Conservation (phyloP, 2,113 vertebrate species). For the Corythaixoides concolor region DNA sequence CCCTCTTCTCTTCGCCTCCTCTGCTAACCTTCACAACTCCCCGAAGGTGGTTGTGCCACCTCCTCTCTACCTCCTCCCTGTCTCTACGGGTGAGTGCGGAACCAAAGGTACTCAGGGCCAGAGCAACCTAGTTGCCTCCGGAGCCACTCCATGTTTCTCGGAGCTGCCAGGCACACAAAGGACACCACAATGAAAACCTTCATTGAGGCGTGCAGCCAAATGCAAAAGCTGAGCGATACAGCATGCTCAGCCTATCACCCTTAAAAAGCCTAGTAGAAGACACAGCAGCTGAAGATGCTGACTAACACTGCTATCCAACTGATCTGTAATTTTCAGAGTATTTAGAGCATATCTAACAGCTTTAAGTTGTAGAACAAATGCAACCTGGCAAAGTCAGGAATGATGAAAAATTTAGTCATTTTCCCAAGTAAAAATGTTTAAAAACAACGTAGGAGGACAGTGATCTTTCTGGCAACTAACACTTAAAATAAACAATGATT, state of each 20-base stretch:
- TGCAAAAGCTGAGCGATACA: not conserved
- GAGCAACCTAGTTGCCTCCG: not conserved
- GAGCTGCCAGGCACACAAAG: not conserved
- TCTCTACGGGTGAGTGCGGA: accelerated
- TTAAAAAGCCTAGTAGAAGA: not conserved
- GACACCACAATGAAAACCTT: not conserved
- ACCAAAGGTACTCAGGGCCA: accelerated
- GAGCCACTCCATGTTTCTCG: not conserved
- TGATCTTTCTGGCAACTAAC: not conserved
- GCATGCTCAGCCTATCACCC: not conserved
- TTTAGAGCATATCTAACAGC: constrained; percentile 34
- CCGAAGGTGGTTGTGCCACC: not conserved
- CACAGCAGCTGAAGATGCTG: not conserved
- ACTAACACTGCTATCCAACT: not conserved
- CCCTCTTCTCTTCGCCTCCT: not conserved
- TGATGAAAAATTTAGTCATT: not conserved
- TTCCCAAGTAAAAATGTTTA: constrained; percentile 22
- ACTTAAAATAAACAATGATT: not conserved
- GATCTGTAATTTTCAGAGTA: not conserved
- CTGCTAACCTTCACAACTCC: not conserved
- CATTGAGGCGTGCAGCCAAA: accelerated
- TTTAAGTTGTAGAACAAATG: constrained; percentile 33
- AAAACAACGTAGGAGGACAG: not conserved
- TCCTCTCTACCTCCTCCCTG: not conserved
- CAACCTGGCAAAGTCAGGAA: constrained; percentile 7